A percentile compares a stretch with the other conserved stretches of the same genome.
These are phyloP conservation scores for Burhinus oedicnemus DNA, from an alignment of 2,113 vertebrate genomes.

Conservation along the genomic window DNA sequence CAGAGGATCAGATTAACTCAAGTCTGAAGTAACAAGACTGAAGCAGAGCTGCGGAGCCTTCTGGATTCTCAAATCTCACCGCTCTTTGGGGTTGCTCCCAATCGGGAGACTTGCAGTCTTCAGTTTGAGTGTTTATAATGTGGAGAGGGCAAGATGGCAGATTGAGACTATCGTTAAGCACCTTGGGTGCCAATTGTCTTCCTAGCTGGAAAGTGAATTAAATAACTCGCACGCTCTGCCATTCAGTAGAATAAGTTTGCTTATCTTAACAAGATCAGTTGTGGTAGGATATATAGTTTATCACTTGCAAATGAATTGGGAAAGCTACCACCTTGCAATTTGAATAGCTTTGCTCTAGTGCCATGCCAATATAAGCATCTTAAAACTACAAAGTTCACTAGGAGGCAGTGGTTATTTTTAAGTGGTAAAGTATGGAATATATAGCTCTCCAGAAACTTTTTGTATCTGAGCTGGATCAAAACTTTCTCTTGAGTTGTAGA, in stretches of 20 bases:
- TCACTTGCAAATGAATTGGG: not conserved
- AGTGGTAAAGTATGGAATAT: not conserved
- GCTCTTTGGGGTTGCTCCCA: not conserved
- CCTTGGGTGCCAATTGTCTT: not conserved
- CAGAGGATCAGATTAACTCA: not conserved
- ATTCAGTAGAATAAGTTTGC: not conserved
- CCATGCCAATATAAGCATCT: not conserved
- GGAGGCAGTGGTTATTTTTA: not conserved
- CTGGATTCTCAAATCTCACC: not conserved
- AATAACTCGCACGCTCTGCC: accelerated
- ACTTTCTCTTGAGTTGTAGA: not conserved
- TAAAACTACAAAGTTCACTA: not conserved
- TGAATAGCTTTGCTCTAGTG: not conserved
- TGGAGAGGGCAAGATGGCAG: not conserved
- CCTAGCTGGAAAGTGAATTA: not conserved
- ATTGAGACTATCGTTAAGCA: not conserved
- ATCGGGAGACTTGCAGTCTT: not conserved
- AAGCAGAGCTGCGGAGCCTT: not conserved
- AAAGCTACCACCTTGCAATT: not conserved
- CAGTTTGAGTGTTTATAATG: not conserved
- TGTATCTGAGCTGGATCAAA: not conserved
- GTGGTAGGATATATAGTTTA: not conserved
- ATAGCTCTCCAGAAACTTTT: not conserved
- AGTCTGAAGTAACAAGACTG: not conserved
- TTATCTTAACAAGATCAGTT: not conserved